Conservation (phyloP, 2,113 vertebrate genomes). For the Pogonocichla stellata region DNA sequence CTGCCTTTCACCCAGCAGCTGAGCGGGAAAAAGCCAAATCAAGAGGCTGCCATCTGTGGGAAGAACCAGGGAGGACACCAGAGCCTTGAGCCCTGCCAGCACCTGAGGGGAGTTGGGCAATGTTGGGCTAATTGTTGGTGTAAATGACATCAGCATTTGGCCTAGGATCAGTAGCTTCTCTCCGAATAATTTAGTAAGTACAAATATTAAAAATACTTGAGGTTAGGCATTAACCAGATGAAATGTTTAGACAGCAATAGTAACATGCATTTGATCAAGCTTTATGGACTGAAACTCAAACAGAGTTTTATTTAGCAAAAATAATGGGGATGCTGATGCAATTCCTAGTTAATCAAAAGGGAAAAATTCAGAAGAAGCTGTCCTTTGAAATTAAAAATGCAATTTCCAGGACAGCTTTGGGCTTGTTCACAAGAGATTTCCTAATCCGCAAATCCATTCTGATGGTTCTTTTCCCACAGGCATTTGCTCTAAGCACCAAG, state of each 20-base stretch:
- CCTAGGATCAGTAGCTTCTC: constrained; percentile 36
- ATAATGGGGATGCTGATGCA: constrained; percentile 35
- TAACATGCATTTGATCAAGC: constrained; percentile 54
- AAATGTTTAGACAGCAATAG: constrained; percentile 64
- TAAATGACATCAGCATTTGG: constrained; percentile 62
- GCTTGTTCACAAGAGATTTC: not conserved
- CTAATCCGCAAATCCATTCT: not conserved
- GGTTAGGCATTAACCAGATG: constrained; percentile 61
- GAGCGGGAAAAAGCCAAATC: constrained; percentile 21
- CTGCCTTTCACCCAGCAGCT: not conserved
- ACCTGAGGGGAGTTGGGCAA: constrained; percentile 23
- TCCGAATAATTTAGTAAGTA: constrained; percentile 61
- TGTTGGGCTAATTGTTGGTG: constrained; percentile 13
- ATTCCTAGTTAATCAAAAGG: constrained; percentile 15
- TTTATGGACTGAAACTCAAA: constrained; percentile 69
- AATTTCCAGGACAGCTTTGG: not conserved
- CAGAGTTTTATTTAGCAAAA: constrained; percentile 59
- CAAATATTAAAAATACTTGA: constrained; percentile 68
- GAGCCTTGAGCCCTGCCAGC: not conserved
- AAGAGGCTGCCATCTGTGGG: constrained; percentile 75
- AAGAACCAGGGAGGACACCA: not conserved
- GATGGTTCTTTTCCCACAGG: not conserved
- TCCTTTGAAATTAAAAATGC: constrained; percentile 13
- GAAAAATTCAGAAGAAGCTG: not conserved
- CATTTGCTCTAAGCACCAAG: not conserved